A percentile compares a stretch with the other conserved stretches of the same genome.
phyloP scores from a whole-genome alignment of 2,113 vertebrate species.

The Protobothrops mucrosquamatus region DNA sequence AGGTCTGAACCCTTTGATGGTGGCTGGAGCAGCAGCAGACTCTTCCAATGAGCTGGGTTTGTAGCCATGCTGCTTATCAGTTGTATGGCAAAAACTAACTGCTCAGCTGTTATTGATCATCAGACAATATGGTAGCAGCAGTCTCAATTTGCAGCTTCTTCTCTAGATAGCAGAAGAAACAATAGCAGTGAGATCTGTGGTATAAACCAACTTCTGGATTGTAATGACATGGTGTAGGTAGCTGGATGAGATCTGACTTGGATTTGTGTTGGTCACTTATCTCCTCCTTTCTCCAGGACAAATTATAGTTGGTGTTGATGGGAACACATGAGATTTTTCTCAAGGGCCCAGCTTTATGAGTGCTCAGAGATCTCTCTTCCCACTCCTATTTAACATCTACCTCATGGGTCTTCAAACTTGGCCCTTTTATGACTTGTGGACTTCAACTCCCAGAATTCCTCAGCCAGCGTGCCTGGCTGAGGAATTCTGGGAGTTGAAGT shows the following conservation, averaged over 20 bases:
- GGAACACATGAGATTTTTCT: background rate
- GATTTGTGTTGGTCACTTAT: background rate
- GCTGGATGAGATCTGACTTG: background rate
- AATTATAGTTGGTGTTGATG: background rate
- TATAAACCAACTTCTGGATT: background rate
- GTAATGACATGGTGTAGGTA: background rate
- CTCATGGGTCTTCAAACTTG: no score
- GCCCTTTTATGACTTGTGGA: no score
- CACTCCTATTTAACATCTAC: background rate
- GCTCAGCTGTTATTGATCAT: background rate
- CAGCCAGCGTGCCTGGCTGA: no score
- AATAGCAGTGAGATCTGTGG: background rate
- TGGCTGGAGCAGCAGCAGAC: background rate
- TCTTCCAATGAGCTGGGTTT: background rate
- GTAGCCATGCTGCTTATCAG: background rate
- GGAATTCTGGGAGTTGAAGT: no score
- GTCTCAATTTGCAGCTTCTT: background rate
- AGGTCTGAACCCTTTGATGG: background rate
- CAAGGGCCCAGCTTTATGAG: background rate
- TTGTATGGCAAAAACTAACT: background rate
- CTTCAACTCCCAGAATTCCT: no score
- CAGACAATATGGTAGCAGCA: background rate
- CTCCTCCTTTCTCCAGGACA: background rate
- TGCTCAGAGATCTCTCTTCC: background rate
- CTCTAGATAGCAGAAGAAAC: background rate